A percentile compares a stretch with the other conserved stretches of the same genome.
These are phyloP conservation scores for Saxicola maurus DNA, from an alignment of 2,797 vertebrate species.

Conservation along the genomic window DNA sequence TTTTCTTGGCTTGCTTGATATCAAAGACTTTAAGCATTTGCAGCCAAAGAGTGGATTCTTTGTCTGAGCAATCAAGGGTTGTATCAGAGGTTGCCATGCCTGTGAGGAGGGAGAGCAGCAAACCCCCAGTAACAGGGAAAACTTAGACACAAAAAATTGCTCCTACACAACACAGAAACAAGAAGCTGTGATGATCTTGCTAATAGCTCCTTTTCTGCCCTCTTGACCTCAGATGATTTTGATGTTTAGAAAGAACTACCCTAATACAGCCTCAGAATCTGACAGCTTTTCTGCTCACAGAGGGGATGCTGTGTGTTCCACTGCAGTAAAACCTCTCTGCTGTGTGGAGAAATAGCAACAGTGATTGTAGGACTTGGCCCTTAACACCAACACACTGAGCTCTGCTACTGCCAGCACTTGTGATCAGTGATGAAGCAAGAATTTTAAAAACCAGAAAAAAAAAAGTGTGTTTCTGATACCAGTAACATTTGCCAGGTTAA, in stretches of 20 bases:
- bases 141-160: neutral
- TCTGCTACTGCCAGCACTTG: neutral
- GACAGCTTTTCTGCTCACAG: neutral
- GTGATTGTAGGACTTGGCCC: neutral
- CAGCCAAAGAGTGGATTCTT: neutral
- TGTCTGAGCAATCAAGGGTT: conserved; percentile 8
- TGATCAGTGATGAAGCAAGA: neutral
- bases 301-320: neutral
- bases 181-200: neutral
- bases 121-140: neutral
- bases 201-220: neutral
- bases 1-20: conserved; percentile 25
- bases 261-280: neutral
- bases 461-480: neutral
- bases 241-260: neutral
- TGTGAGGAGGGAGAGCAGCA: neutral
- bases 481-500: neutral
- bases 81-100: neutral
- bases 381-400: rapidly evolving
- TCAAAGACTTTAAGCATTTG: conserved; percentile 2
- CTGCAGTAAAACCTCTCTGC: neutral
- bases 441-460: neutral
- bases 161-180: neutral
- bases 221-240: neutral
- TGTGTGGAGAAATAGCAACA: neutral